Percentiles rank a stretch among this genome's conserved stretches.
Conservation (phyloP, 2,888 invertebrate species). For the Latrodectus hesperus region DNA sequence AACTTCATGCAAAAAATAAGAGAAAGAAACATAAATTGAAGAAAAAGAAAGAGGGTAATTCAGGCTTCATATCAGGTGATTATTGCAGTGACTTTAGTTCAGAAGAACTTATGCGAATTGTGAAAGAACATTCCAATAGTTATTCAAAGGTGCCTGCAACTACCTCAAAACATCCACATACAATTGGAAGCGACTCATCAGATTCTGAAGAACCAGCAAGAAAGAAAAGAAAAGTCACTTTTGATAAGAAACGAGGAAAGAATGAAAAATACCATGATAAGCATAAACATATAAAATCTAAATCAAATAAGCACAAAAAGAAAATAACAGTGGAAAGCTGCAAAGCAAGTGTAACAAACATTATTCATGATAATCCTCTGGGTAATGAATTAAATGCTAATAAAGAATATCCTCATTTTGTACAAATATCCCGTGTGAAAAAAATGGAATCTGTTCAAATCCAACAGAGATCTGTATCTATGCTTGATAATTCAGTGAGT, state of each 20-base stretch:
- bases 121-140: conserved; percentile 63
- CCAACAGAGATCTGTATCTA: conserved; percentile 56
- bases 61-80: conserved; percentile 59
- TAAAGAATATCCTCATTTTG: conserved; percentile 60
- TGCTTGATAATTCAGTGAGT: conserved; percentile 11
- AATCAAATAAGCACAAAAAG: conserved; percentile 63
- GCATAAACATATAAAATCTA: conserved; percentile 58
- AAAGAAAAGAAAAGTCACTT: conserved; percentile 62
- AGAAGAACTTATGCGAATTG: conserved; percentile 56
- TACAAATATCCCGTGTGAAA: conserved; percentile 60
- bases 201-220: conserved; percentile 39
- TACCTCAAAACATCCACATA: conserved; percentile 58
- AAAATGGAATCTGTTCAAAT: conserved; percentile 67
- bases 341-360: conserved; percentile 25
- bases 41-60: conserved; percentile 63
- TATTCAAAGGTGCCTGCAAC: conserved; percentile 55
- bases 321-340: conserved; percentile 43
- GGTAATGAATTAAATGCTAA: conserved; percentile 30
- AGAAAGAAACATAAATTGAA: conserved; percentile 64
- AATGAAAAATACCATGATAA: conserved; percentile 52
- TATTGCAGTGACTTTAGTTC: conserved; percentile 67
- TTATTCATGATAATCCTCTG: conserved; percentile 17
- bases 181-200: conserved; percentile 13
- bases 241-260: conserved; percentile 49
- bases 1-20: conserved; percentile 51